Evolutionary conservation across 30 jellyfish, hydroid and myxozoan genomes (phyloP), one percentile per base, ranked within the genome.

Genomic region (Phacellophora camtschatica): DNA sequence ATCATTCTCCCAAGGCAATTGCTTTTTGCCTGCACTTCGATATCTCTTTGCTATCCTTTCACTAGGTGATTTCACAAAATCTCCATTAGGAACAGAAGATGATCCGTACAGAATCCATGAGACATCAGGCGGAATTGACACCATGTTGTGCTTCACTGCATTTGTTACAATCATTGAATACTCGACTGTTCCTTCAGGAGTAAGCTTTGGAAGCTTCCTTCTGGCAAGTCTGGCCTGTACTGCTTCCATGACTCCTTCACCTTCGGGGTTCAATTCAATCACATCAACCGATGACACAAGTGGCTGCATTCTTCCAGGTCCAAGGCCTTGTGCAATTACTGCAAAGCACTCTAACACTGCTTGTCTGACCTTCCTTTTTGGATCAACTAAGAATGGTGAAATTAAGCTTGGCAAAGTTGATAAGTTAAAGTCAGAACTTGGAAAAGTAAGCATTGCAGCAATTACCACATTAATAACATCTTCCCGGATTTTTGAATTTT

Each of bases 341-440:
- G 96, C 90, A 67, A 74, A 92, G 69, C 98, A 92, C 58, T 92
- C 98, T 18, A 92, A 73, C 25, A 92, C 90, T 34, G 96, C 96
- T 30, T 92, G 98, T 20, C 98, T 56, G 18, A 92, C 96, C 46
- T 72, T 70, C 28, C 92, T 35, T 37, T 85, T 85, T 0, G 88
- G 67, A 41, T 92, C 98, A 1, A 85, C 22, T 20, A 92, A 82
- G 67, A 84, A 18, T 9, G 74, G 88, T 27, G 98, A 87, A 34
- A 92, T 48, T 46, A 66, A 39, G 30, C 77, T 55, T 43, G 98
- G 85, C 57, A 92, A 75, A 6, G 85, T 8, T 16, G 66, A 41
- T 65, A 92, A 62, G 32, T 92, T 81, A 74, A 92, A 92, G 24
- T 84, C 95, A 1, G 95, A 84, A 28, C 95, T 81, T 1, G 98